Base-by-base conservation (phyloP, 2,113 vertebrate genomes). In the Benitochromis conjunctus region DNA sequence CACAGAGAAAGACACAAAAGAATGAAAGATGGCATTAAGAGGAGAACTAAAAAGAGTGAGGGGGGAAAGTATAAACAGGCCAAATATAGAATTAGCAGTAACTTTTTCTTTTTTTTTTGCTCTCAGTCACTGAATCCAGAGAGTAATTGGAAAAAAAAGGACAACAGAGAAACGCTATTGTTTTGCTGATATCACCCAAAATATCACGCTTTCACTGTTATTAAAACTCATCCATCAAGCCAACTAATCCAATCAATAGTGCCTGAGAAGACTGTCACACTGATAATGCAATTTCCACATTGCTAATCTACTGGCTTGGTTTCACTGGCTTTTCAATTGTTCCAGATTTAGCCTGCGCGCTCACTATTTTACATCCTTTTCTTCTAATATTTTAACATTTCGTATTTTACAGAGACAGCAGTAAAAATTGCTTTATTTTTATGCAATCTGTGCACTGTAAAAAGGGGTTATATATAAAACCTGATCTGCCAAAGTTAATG, bases 181-280 rank as follows among this genome's bases (percentile, higher is more conserved):
- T 58, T 79, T 83, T 84, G 74, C 90, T 90, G 92, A 94, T 88
- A 31, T 80, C 84, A 62, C 56, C 78, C 74, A 89, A 92, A 94
- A 90, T 86, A 85, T 89, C 60, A 77, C 26, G 21, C 88, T 91
- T 88, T 87, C 82, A 82, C 87, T 78, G 58, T 93, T 94, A 95
- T 94, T 93, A 95, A 94, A 93, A 89, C 69, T 84, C 88, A 88
- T 91, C 93, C 90, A 93, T 92, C 92, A 92, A 90, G 84, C 82
- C 83, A 88, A 92, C 78, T 89, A 91, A 92, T 89, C 81, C 81
- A 92, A 90, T 94, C 91, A 92, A 92, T 91, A 88, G 77, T 56
- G 80, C 81, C 84, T 36, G 57, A 87, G 79, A 81, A 80, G 79
- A 82, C 86, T 83, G 88, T 53, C 84, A 79, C 84, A 85, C 69